Base-by-base conservation (phyloP, 53 echinoderm and acorn worm species). In the Paracentrotus lividus region DNA sequence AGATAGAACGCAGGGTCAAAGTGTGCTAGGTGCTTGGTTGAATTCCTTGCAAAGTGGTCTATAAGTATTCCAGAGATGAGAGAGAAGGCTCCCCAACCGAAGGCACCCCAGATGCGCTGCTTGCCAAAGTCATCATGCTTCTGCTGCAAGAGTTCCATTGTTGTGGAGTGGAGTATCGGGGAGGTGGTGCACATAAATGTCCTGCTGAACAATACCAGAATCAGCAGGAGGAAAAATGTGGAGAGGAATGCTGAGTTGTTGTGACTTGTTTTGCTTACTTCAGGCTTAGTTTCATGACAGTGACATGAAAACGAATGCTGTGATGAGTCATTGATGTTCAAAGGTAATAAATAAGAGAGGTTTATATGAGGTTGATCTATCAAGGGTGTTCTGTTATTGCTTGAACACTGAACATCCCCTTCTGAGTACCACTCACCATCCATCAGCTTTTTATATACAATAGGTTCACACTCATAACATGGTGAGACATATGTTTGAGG, bases 171-270 rank as follows among this genome's bases (percentile, higher is more conserved):
- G 49, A 99, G 54, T 32, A 99, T 81, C 7, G 98, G 98, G 65
- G 96, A 96, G n/a, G 96, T 93, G 64, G 94, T 94, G 88, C 99
- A 97, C 69, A 94, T 85, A 68, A 99, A 99, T 56, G 96, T 42
- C 76, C 95, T 94, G 60, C 95, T 93, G 24, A 91, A 95, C 14
- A 97, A 91, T 64, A 97, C 59, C 68, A 99, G 88, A 23, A 93
- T 66, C 24, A 95, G 72, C 84, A 97, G 81, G 42, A 99, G 90
- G 65, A 90, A 61, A 64, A 99, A 97, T 16, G 96, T 95, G 65
- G 93, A 68, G 36, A 93, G 66, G 49, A 90, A 72, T 20, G 55
- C 44, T 49, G 88, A 92, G 44, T 75, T 27, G 2, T 47, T 32
- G 14, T 27, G 59, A 54, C 4, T 38, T 7, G 23, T 14, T 85